A percentile compares a stretch with the other conserved stretches of the same genome.
These are phyloP conservation scores for Zonitis immaculata DNA, from an alignment of 2,888 invertebrate genomes.

Conservation along the genomic window DNA sequence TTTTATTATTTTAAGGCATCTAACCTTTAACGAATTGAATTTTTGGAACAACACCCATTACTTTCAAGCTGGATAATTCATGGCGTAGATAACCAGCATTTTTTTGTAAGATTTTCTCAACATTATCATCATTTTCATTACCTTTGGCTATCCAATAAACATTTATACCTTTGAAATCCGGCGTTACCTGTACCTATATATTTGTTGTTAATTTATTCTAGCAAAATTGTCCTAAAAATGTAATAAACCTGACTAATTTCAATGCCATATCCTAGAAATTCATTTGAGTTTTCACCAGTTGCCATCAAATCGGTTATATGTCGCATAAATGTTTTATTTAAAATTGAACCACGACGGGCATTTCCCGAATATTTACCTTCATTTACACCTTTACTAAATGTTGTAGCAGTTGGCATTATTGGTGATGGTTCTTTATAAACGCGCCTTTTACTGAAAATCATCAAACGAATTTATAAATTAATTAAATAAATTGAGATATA, in stretches of 20 bases:
- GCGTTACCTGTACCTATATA: constrained; percentile 58
- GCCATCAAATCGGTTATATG: constrained; percentile 74
- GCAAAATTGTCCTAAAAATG: background rate
- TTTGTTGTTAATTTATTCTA: background rate
- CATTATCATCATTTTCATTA: constrained; percentile 50
- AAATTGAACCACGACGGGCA: constrained; percentile 58
- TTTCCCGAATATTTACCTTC: constrained; percentile 54
- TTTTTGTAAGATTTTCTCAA: constrained; percentile 53
- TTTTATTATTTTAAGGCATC: too few species aligned
- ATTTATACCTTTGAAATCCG: constrained; percentile 62
- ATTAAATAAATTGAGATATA: background rate
- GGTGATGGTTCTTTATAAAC: constrained; percentile 33
- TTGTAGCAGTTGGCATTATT: constrained; percentile 28
- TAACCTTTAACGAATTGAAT: constrained; percentile 68
- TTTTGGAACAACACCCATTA: constrained; percentile 72
- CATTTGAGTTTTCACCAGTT: constrained; percentile 60
- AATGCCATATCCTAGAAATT: constrained; percentile 61
- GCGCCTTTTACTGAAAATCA: constrained; percentile 30
- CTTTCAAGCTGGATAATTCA: constrained; percentile 64
- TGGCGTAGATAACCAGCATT: constrained; percentile 61
- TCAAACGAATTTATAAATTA: background rate
- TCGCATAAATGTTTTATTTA: constrained; percentile 79
- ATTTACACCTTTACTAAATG: constrained; percentile 45
- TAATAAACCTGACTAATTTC: constrained; percentile 63
- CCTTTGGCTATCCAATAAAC: constrained; percentile 69